Evolutionary conservation across 1,140 invertebrate species (phyloP).

Genomic region (Drosophila erecta): DNA sequence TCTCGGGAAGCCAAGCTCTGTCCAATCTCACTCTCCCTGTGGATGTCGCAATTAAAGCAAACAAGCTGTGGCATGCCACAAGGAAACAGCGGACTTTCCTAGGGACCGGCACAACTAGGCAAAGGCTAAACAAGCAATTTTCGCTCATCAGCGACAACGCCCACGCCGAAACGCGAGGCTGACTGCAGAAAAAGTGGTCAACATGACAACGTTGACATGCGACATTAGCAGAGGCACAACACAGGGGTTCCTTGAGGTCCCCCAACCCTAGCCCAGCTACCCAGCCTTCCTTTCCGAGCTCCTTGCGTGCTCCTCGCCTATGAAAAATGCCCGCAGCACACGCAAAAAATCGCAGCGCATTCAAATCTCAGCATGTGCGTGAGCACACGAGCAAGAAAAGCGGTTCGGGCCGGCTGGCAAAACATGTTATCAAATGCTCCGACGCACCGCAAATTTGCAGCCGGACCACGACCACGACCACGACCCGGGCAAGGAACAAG

Average conservation of each 20-base stretch:
- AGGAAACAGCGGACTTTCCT: background rate
- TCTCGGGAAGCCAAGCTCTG: background rate
- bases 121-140: slow-evolving; percentile 62
- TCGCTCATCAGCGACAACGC: slow-evolving; percentile 68
- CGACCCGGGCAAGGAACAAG: background rate
- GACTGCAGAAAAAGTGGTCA: slow-evolving; percentile 65
- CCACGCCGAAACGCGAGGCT: slow-evolving; percentile 31
- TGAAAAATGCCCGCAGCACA: slow-evolving; percentile 69
- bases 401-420: slow-evolving; percentile 1
- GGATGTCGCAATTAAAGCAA: slow-evolving; percentile 69
- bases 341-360: slow-evolving; percentile 79
- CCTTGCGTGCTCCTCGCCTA: slow-evolving; percentile 59
- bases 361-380: slow-evolving; percentile 77
- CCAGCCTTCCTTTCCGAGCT: background rate
- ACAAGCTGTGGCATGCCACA: slow-evolving; percentile 49
- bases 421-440: slow-evolving; percentile 74
- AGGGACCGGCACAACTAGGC: slow-evolving; percentile 5
- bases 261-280: background rate
- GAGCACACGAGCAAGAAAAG: slow-evolving; percentile 27
- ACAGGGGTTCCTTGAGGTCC: slow-evolving; percentile 13
- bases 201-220: slow-evolving; percentile 80
- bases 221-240: slow-evolving; percentile 65
- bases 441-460: slow-evolving; percentile 56
- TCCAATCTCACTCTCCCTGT: slow-evolving; percentile 7
- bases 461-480: slow-evolving; percentile 1